phyloP scores from a whole-genome alignment of 1,140 invertebrate species.

The Pristionchus pacificus region DNA sequence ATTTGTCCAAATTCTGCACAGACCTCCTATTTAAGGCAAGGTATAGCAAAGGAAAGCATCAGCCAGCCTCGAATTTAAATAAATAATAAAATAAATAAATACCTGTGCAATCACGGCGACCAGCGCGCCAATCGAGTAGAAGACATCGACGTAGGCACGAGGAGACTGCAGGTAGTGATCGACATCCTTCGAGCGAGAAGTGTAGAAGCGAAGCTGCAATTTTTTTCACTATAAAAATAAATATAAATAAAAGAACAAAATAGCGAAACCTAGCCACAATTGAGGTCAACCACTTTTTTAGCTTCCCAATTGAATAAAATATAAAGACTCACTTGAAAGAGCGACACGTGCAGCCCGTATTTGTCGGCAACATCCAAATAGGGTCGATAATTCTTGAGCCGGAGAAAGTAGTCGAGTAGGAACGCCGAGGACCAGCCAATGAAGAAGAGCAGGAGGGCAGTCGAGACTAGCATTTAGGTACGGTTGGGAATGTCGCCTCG shows the following conservation, averaged over 20 bases:
- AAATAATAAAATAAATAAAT: no score
- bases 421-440: slow-evolving; percentile 38
- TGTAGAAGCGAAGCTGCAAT: neutral
- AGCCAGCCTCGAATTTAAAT: no score
- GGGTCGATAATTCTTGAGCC: slow-evolving; percentile 23
- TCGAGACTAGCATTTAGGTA: slow-evolving; percentile 45
- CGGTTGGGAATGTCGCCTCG: no score
- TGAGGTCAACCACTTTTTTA: no score
- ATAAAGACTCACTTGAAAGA: slow-evolving; percentile 36
- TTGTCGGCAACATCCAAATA: slow-evolving; percentile 37
- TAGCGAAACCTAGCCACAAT: no score
- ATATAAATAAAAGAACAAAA: neutral
- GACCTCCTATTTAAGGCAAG: no score
- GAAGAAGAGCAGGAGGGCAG: slow-evolving; percentile 37
- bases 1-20: no score
- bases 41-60: no score
- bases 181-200: neutral
- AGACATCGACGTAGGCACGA: neutral
- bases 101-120: neutral
- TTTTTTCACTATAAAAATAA: neutral
- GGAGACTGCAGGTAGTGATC: neutral
- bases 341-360: slow-evolving; percentile 37
- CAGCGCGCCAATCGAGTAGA: neutral
- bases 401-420: slow-evolving; percentile 38
- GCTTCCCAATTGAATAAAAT: no score